Conservation (phyloP, 1,140 invertebrate species). For the Drosophila kanapiae region DNA sequence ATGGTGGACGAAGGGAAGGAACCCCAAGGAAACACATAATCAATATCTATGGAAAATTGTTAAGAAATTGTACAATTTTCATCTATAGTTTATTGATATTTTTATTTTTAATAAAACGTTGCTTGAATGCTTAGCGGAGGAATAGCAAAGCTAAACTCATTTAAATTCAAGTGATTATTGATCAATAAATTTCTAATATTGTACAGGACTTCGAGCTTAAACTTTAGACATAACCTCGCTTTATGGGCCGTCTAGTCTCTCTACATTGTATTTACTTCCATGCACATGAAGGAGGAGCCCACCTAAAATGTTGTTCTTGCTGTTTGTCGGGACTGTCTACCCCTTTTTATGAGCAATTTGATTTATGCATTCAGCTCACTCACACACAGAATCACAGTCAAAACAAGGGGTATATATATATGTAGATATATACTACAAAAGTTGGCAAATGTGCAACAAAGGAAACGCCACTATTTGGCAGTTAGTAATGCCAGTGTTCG, state of each 20-base stretch:
- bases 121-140: background rate
- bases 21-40: too few relatives aligned
- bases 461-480: conserved; percentile 33
- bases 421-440: background rate
- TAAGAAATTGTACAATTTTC: background rate
- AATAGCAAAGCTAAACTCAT: too few relatives aligned
- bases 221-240: background rate
- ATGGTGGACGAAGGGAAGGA: background rate
- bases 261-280: background rate
- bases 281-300: background rate
- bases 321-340: conserved; percentile 30
- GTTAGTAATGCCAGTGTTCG: conserved; percentile 34
- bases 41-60: background rate
- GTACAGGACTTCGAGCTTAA: background rate
- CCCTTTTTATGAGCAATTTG: conserved; percentile 58
- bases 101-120: background rate
- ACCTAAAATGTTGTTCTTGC: conserved; percentile 5
- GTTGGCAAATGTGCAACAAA: conserved; percentile 38
- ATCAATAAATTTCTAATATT: background rate
- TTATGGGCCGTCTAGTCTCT: background rate
- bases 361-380: conserved; percentile 43
- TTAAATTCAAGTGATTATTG: too few relatives aligned
- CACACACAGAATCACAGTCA: conserved; percentile 3
- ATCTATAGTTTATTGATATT: background rate
- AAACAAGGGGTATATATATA: background rate